Evolutionary conservation across 2,888 invertebrate genomes (phyloP).

Genomic region (Acanthococcus lagerstroemiae): DNA sequence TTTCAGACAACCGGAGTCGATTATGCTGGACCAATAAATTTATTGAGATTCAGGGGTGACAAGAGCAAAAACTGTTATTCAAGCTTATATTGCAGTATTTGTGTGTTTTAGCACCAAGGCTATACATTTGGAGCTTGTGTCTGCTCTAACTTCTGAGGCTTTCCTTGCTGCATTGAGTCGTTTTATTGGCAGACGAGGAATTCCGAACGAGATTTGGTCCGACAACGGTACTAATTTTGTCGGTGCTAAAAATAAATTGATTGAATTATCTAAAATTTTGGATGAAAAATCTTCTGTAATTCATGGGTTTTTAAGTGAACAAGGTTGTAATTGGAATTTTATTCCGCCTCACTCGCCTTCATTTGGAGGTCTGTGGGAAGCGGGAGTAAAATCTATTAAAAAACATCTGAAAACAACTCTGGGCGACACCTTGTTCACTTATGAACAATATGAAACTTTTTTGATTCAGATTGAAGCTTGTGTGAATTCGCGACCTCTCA

Average conservation of each 20-base stretch:
- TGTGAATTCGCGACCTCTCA: not conserved
- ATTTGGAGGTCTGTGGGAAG: constrained; percentile 17
- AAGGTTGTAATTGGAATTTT: not conserved
- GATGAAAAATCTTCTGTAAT: not conserved
- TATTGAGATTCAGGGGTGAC: not conserved
- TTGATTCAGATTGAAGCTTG: not conserved
- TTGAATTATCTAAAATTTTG: not conserved
- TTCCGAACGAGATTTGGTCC: not conserved
- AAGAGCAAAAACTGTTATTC: not conserved
- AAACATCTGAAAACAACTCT: not conserved
- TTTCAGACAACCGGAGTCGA: not conserved
- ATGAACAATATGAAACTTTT: not conserved
- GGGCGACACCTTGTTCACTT: constrained; percentile 37
- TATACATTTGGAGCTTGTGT: constrained; percentile 2
- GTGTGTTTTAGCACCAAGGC: constrained; percentile 7
- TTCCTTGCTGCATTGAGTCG: constrained; percentile 1
- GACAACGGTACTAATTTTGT: constrained; percentile 4
- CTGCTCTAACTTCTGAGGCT: not conserved
- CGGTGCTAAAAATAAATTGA: not conserved
- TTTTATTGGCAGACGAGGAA: not conserved
- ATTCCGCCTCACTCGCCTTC: not conserved
- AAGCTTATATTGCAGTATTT: constrained; percentile 7
- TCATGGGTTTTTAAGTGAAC: too few relatives aligned
- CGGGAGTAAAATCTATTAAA: constrained; percentile 10
- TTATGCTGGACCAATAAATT: constrained; percentile 6